Percentiles rank a stretch among this genome's conserved stretches.
phyloP scores from a whole-genome alignment of 2,113 vertebrate species.

The Indri indri region DNA sequence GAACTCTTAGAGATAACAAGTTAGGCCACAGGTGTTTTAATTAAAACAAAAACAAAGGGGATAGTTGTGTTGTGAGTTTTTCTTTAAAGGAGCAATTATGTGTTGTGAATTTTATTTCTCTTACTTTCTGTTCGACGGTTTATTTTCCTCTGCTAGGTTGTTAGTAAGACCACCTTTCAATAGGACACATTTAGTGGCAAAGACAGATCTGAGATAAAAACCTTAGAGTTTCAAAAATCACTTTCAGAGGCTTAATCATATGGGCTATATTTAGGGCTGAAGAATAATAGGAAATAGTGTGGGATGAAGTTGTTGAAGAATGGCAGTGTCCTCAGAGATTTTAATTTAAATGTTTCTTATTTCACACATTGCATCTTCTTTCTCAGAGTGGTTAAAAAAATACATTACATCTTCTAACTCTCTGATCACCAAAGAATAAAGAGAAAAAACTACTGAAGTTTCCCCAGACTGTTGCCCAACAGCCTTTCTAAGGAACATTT shows the following conservation, averaged over 20 bases:
- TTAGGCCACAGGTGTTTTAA: too few relatives aligned
- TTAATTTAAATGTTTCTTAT: constrained; percentile 52
- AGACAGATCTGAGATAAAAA: constrained; percentile 38
- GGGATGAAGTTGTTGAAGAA: neutral
- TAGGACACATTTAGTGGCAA: neutral
- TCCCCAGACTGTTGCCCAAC: constrained; percentile 12
- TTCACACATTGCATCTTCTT: constrained; percentile 12
- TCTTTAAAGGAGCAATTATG: too few relatives aligned
- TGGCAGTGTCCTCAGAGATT: neutral
- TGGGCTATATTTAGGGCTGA: neutral
- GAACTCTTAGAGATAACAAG: too few relatives aligned
- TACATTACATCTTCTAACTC: constrained; percentile 20
- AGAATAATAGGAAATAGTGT: neutral
- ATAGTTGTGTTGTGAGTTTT: too few relatives aligned
- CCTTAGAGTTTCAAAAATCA: neutral
- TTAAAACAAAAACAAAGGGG: too few relatives aligned
- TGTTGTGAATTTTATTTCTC: too few relatives aligned
- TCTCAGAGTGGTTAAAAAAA: constrained; percentile 54
- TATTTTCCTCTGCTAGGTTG: neutral
- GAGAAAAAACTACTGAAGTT: constrained; percentile 51
- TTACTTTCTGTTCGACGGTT: too few relatives aligned
- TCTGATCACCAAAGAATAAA: constrained; percentile 53
- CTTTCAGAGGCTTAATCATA: neutral
- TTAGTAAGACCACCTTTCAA: too few relatives aligned
- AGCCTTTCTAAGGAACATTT: neutral